These are phyloP conservation scores for Triplophysa dalaica DNA, from an alignment of 2,113 vertebrate species.

Conservation along the genomic window DNA sequence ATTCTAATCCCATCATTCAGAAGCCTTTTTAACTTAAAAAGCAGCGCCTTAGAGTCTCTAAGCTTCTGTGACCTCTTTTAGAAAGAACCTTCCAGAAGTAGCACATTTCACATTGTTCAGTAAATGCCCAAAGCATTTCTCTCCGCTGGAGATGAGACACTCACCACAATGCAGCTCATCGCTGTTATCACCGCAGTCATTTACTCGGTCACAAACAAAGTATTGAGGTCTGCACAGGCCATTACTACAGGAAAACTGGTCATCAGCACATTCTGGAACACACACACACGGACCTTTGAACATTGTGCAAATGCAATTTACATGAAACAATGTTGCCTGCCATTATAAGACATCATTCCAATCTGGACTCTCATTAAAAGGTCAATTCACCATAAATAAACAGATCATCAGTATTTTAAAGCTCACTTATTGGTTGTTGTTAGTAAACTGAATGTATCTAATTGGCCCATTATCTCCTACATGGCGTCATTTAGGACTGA, in stretches of 20 bases:
- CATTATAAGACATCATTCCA: not conserved
- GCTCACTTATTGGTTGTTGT: no score
- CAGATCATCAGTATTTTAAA: no score
- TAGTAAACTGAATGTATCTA: no score
- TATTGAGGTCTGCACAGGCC: conserved; percentile 73
- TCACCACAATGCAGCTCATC: conserved; percentile 75
- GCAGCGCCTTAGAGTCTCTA: no score
- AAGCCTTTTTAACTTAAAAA: no score
- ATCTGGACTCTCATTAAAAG: not conserved
- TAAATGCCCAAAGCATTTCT: not conserved
- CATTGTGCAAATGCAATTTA: not conserved
- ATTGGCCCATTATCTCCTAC: no score
- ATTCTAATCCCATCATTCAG: no score
- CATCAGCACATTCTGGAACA: conserved; percentile 62
- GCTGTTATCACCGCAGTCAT: conserved; percentile 77
- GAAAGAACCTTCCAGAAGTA: not conserved
- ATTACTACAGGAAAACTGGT: conserved; percentile 72
- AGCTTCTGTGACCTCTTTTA: not conserved
- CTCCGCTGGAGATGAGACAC: conserved; percentile 35
- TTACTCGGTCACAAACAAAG: conserved; percentile 71
- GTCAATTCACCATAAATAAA: not conserved
- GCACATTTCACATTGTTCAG: not conserved
- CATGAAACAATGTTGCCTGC: not conserved
- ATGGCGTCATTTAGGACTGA: no score
- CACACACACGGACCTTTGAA: conserved; percentile 7